A percentile compares a stretch with the other conserved stretches of the same genome.
Conservation (phyloP, 2,888 invertebrate species). For the Lithophane ornitopus region DNA sequence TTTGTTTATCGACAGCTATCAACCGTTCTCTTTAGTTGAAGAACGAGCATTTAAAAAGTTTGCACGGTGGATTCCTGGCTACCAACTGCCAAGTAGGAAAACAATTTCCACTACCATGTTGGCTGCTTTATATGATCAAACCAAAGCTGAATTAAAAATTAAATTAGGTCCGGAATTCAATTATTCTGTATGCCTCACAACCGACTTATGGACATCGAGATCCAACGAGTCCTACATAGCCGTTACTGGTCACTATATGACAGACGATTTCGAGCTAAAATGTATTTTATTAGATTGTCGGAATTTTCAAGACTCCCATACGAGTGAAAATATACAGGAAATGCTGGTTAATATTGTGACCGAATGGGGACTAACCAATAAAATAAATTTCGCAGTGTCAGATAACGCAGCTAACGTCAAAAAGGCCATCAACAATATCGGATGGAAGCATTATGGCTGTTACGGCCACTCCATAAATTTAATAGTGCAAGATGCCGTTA, state of each 20-base stretch:
- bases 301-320: background rate
- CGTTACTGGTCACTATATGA: slow-evolving; percentile 3
- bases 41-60: background rate
- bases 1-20: background rate
- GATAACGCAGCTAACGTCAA: background rate
- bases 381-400: background rate
- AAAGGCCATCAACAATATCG: slow-evolving; percentile 8
- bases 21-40: background rate
- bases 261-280: background rate
- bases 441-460: background rate
- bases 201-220: background rate
- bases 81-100: background rate
- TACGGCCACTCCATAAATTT: background rate
- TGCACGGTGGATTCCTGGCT: background rate
- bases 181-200: too few species aligned
- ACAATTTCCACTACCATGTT: background rate
- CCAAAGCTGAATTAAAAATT: slow-evolving; percentile 1
- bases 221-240: slow-evolving; percentile 1
- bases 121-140: background rate
- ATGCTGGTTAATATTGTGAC: background rate
- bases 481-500: background rate
- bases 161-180: background rate
- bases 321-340: background rate
- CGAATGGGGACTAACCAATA: background rate
- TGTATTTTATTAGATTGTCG: background rate